A percentile compares a stretch with the other conserved stretches of the same genome.
These are phyloP conservation scores for Hartigia nigra DNA, from an alignment of 2,888 invertebrate genomes.

Conservation along the genomic window DNA sequence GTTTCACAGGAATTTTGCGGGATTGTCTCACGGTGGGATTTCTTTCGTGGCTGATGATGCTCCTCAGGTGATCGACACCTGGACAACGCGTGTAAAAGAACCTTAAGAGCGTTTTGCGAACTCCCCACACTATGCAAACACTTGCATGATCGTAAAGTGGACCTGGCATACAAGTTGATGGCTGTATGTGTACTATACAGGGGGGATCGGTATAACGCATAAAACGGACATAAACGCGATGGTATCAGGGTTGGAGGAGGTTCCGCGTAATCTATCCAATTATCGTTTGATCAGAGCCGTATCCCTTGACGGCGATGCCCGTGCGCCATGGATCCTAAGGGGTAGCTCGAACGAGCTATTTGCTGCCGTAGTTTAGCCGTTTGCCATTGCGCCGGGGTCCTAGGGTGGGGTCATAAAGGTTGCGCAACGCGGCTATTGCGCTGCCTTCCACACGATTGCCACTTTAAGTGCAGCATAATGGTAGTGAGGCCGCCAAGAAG, in stretches of 20 bases:
- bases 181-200: not conserved
- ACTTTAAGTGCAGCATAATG: slow-evolving; percentile 58
- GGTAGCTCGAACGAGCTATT: slow-evolving; percentile 9
- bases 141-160: not conserved
- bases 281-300: slow-evolving; percentile 60
- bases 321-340: slow-evolving; percentile 3
- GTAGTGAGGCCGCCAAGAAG: slow-evolving; percentile 47
- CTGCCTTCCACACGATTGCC: slow-evolving; percentile 54
- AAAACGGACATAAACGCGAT: slow-evolving; percentile 58
- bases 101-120: not conserved
- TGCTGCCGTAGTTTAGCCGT: not conserved
- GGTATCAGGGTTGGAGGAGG: slow-evolving; percentile 59
- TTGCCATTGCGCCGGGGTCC: slow-evolving; percentile 15
- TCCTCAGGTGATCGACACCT: not conserved
- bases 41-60: not conserved
- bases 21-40: not conserved
- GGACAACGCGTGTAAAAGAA: not conserved
- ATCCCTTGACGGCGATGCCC: slow-evolving; percentile 24
- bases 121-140: not conserved
- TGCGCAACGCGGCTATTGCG: slow-evolving; percentile 44
- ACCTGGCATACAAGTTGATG: not conserved
- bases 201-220: slow-evolving; percentile 41
- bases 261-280: slow-evolving; percentile 65
- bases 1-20: not conserved
- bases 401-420: slow-evolving; percentile 50